A percentile compares a stretch with the other conserved stretches of the same genome.
These are phyloP conservation scores for Darevskia mixta DNA, from an alignment of 2,797 vertebrate genomes.

Conservation along the genomic window DNA sequence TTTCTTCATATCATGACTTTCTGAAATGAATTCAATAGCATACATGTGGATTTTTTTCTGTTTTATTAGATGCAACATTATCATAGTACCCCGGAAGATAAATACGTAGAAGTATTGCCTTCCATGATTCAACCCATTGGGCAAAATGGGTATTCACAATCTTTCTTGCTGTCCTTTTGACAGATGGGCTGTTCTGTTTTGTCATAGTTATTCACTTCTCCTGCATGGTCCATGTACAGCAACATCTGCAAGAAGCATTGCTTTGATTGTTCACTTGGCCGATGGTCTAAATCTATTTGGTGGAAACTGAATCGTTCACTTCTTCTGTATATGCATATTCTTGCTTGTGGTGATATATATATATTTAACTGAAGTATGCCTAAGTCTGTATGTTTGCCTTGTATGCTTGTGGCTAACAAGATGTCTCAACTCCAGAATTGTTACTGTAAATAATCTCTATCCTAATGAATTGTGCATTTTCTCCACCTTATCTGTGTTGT, in stretches of 20 bases:
- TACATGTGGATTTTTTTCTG: neutral
- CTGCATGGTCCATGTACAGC: neutral
- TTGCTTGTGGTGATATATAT: conserved; percentile 44
- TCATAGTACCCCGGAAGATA: neutral
- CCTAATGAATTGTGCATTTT: neutral
- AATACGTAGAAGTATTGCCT: neutral
- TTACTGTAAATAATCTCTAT: neutral
- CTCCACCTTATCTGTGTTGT: neutral
- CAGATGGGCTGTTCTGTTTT: conserved; percentile 13
- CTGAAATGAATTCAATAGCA: neutral
- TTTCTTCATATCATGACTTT: neutral
- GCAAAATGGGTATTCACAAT: neutral
- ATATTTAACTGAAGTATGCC: neutral
- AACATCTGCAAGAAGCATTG: neutral
- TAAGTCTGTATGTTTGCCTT: conserved; percentile 6
- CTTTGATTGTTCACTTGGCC: conserved; percentile 26
- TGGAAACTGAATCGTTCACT: neutral
- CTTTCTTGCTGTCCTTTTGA: neutral
- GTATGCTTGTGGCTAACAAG: conserved; percentile 39
- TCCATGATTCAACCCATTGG: neutral
- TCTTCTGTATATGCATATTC: conserved; percentile 36
- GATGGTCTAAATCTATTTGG: conserved; percentile 33
- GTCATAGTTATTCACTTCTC: neutral
- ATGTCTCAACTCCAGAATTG: conserved; percentile 40
- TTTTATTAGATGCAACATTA: neutral